phyloP scores from a whole-genome alignment of 1,140 invertebrate species.

The Cardiocondyla obscurior region DNA sequence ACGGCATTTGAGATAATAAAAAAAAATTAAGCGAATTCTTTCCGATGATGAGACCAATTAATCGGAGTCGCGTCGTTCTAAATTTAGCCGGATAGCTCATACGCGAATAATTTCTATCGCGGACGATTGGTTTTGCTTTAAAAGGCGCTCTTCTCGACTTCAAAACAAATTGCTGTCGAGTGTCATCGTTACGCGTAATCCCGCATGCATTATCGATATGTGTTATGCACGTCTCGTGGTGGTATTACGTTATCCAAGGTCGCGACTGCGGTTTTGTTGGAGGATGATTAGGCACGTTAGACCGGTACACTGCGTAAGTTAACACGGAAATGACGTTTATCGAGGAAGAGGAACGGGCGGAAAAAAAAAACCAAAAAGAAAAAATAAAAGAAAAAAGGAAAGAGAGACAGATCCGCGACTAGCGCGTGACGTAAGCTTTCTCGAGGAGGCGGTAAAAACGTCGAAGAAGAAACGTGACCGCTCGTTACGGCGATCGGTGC shows the following conservation, averaged over 20 bases:
- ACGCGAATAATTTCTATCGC: neutral
- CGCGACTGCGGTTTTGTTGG: constrained; percentile 68
- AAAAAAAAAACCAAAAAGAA: no score
- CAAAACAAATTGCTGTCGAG: constrained; percentile 6
- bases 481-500: constrained; percentile 21
- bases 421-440: constrained; percentile 53
- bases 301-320: neutral
- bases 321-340: constrained; percentile 60
- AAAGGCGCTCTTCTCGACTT: neutral
- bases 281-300: constrained; percentile 70
- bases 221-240: constrained; percentile 10
- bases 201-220: neutral
- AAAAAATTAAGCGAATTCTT: neutral
- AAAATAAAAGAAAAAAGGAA: no score
- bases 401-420: constrained; percentile 7
- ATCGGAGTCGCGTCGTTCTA: neutral
- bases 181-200: constrained; percentile 24
- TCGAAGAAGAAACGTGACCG: constrained; percentile 33
- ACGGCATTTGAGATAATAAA: no score
- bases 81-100: neutral
- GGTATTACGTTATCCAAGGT: constrained; percentile 63
- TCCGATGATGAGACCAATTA: neutral
- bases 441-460: constrained; percentile 30
- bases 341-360: constrained; percentile 7
- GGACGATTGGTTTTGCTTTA: neutral